Percentiles rank a stretch among this genome's conserved stretches.
phyloP scores from a whole-genome alignment of 2,113 vertebrate species.

The Nyctereutes procyonoides region DNA sequence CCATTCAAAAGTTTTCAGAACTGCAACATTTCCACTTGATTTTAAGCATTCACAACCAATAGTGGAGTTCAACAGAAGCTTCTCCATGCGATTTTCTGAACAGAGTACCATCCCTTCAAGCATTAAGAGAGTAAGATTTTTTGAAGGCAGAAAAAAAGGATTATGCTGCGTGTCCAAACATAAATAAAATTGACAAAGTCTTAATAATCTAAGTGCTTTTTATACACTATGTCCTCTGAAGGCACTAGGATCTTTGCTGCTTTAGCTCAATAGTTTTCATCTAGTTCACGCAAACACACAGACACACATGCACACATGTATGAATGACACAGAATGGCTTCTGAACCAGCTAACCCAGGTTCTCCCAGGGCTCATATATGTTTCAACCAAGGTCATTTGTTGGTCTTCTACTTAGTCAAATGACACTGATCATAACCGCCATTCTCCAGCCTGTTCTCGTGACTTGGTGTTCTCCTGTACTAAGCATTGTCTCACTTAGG shows the following conservation, averaged over 20 bases:
- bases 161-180: neutral
- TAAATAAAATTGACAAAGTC: neutral
- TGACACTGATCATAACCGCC: neutral
- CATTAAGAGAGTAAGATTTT: neutral
- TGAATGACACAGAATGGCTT: neutral
- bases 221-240: neutral
- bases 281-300: neutral
- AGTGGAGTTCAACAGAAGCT: neutral
- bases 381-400: neutral
- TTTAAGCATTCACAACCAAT: neutral
- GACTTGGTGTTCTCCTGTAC: neutral
- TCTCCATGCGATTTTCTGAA: neutral
- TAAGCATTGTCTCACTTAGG: neutral
- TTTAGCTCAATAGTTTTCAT: neutral
- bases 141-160: neutral
- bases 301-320: neutral
- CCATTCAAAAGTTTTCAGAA: conserved; percentile 35
- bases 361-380: neutral
- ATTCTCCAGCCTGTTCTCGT: neutral
- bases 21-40: neutral
- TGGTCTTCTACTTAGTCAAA: neutral
- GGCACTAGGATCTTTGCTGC: neutral
- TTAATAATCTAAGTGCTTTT: neutral
- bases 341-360: neutral
- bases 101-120: neutral